phyloP scores from a whole-genome alignment of 1,140 invertebrate species.

The Spodoptera litura region DNA sequence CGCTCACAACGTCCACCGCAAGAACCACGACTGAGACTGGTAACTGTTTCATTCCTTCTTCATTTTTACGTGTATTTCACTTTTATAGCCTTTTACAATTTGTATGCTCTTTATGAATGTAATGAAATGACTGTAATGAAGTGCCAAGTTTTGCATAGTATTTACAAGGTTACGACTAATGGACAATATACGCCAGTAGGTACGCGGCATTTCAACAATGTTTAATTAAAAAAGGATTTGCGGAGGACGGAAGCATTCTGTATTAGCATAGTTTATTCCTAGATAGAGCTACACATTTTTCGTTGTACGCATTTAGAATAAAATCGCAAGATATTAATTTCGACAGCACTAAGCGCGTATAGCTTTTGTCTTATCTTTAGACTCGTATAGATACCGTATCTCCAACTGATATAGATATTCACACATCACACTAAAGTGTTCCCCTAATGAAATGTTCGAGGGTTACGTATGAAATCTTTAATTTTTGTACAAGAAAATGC shows the following conservation, averaged over 20 bases:
- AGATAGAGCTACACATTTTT: conserved; percentile 51
- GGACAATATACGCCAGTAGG: conserved; percentile 14
- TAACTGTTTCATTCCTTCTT: conserved; percentile 59
- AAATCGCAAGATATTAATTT: conserved; percentile 65
- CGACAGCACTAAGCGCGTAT: conserved; percentile 59
- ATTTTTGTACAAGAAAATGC: conserved; percentile 49
- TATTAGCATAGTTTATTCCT: conserved; percentile 45
- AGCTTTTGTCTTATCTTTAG: conserved; percentile 68
- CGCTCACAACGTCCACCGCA: conserved; percentile 92
- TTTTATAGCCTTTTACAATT: conserved; percentile 64
- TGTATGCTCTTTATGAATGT: conserved; percentile 53
- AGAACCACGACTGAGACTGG: conserved; percentile 83
- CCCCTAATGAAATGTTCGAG: conserved; percentile 36
- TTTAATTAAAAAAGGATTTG: conserved; percentile 24
- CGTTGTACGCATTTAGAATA: conserved; percentile 48
- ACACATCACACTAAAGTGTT: conserved; percentile 54
- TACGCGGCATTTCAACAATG: conserved; percentile 46
- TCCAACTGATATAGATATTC: conserved; percentile 70
- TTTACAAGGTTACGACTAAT: conserved; percentile 34
- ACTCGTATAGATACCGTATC: conserved; percentile 73
- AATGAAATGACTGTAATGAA: conserved; percentile 44
- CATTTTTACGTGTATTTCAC: conserved; percentile 48
- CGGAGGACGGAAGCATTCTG: conserved; percentile 14
- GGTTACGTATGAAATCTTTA: conserved; percentile 31
- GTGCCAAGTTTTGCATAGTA: conserved; percentile 61